Percentiles rank a stretch among this genome's conserved stretches.
Evolutionary conservation across 2,113 vertebrate genomes (phyloP).

Genomic region (Bufo gargarizans): DNA sequence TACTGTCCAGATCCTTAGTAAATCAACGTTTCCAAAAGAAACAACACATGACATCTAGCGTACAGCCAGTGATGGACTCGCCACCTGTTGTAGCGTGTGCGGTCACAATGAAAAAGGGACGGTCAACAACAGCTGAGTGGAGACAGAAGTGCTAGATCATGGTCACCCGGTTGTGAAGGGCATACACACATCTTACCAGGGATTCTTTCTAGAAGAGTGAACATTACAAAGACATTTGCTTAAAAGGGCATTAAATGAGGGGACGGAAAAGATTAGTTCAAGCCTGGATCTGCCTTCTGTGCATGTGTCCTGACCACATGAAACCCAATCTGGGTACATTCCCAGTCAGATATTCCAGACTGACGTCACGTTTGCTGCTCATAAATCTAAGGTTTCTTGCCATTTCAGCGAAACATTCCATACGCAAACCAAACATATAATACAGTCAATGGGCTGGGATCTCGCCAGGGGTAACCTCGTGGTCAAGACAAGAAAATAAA

Average conservation of each 20-base stretch:
- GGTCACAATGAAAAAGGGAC: conserved; percentile 13
- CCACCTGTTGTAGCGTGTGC: conserved; percentile 18
- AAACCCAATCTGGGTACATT: conserved; percentile 27
- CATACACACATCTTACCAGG: not conserved
- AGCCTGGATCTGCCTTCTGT: not conserved
- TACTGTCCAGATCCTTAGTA: no score
- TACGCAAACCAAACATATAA: not conserved
- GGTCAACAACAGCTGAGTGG: not conserved
- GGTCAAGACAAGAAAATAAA: not conserved
- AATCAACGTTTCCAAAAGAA: not conserved
- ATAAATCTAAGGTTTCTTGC: conserved; percentile 12
- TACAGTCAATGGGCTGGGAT: conserved; percentile 22
- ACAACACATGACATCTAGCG: not conserved
- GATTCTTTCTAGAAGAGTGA: not conserved
- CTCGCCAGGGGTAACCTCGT: not conserved
- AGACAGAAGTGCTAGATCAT: not conserved
- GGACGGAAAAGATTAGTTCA: not conserved
- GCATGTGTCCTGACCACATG: not conserved
- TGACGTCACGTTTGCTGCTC: conserved; percentile 14
- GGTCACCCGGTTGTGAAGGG: not conserved
- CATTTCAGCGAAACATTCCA: not conserved
- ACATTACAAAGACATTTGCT: not conserved
- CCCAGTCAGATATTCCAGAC: conserved; percentile 11
- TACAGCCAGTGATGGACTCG: not conserved
- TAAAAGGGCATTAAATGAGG: not conserved